phyloP scores from a whole-genome alignment of 2,888 invertebrate species.

The Amphipoea oculea region DNA sequence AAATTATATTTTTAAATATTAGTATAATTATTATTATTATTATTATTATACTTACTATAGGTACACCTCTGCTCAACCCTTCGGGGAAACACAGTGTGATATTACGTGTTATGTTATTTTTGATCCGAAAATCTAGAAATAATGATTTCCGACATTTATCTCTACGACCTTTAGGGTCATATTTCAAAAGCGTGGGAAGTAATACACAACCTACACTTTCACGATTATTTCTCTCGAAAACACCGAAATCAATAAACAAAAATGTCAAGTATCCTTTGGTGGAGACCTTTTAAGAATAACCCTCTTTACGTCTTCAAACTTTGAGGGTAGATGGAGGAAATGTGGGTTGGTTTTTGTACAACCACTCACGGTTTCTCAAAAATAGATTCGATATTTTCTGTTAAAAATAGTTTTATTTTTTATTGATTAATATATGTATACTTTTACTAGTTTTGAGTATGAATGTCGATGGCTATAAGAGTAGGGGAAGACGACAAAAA shows the following conservation, averaged over 20 bases:
- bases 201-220: not conserved
- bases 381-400: not conserved
- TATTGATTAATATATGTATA: no score
- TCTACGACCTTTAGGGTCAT: not conserved
- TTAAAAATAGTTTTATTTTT: not conserved
- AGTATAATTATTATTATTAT: no score
- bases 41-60: no score
- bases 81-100: no score
- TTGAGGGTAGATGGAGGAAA: not conserved
- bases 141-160: not conserved
- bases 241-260: conserved; percentile 5
- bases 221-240: conserved; percentile 8
- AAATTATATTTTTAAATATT: no score
- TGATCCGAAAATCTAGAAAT: not conserved
- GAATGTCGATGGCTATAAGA: no score
- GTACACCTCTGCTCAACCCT: no score
- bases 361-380: not conserved
- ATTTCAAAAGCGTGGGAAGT: conserved; percentile 17
- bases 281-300: conserved; percentile 11
- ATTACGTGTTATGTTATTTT: no score
- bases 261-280: not conserved
- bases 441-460: no score
- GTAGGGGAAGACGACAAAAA: no score
- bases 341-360: conserved; percentile 8
- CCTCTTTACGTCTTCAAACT: not conserved